Evolutionary conservation across 2,113 vertebrate species (phyloP).

Genomic region (Oceanodroma tethys): DNA sequence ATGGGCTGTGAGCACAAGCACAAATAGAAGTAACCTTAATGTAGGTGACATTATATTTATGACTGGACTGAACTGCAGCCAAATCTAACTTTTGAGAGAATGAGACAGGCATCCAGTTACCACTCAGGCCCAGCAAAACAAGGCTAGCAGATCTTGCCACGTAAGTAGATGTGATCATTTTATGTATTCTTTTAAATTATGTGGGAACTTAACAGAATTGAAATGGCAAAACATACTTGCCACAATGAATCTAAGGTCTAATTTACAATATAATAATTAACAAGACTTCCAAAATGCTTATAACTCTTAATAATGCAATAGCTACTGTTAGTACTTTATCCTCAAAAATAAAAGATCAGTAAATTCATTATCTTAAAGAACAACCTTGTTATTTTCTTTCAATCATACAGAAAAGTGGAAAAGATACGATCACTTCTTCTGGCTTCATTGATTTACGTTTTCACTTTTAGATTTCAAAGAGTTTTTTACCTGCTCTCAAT

Average conservation of each 20-base stretch:
- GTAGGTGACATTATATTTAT: neutral
- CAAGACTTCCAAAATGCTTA: neutral
- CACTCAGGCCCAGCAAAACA: neutral
- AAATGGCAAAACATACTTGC: neutral
- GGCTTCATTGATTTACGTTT: neutral
- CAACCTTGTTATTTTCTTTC: neutral
- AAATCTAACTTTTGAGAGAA: neutral
- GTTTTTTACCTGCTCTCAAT: neutral
- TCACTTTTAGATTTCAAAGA: neutral
- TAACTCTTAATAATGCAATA: neutral
- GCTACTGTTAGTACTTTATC: neutral
- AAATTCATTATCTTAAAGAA: neutral
- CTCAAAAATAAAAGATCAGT: neutral
- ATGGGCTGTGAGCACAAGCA: neutral
- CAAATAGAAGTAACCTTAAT: neutral
- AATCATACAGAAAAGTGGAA: neutral
- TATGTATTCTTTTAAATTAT: neutral
- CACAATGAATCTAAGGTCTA: neutral
- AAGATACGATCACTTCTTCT: neutral
- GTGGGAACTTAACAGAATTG: neutral
- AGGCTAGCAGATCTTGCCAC: neutral
- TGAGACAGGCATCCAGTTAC: neutral
- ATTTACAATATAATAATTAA: neutral
- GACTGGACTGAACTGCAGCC: neutral
- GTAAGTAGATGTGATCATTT: neutral